Percentiles rank a stretch among this genome's conserved stretches.
phyloP scores from a whole-genome alignment of 2,797 vertebrate genomes.

The Scarus forsteni region DNA sequence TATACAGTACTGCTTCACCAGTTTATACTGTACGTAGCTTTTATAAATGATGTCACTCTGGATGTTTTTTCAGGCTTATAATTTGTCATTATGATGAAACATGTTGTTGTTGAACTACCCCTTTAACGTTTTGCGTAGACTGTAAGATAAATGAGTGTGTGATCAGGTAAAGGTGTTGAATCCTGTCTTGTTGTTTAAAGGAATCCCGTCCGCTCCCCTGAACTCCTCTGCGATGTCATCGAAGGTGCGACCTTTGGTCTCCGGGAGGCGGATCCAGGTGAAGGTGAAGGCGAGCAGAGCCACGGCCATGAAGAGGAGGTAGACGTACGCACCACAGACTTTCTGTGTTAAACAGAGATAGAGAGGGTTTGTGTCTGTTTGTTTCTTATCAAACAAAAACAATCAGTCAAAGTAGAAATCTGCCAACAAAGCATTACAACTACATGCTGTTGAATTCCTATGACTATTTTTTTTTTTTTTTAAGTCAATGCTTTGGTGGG shows the following conservation, averaged over 20 bases:
- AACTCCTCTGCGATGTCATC: slow-evolving; percentile 81
- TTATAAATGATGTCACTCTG: too few relatives aligned
- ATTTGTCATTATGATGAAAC: too few relatives aligned
- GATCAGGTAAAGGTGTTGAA: slow-evolving; percentile 85
- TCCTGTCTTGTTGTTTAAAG: slow-evolving; percentile 74
- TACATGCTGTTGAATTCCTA: too few relatives aligned
- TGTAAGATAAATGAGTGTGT: not conserved
- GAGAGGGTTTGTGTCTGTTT: not conserved
- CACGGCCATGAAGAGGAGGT: slow-evolving; percentile 78
- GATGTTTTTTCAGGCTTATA: too few relatives aligned
- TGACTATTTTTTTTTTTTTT: too few relatives aligned
- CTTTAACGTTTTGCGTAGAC: not conserved
- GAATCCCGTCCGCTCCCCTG: slow-evolving; percentile 75
- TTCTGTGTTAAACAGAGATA: slow-evolving; percentile 59
- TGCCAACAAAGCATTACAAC: too few relatives aligned
- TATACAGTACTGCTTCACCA: too few relatives aligned
- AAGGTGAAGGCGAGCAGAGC: slow-evolving; percentile 72
- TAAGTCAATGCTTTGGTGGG: too few relatives aligned
- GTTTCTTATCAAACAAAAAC: too few relatives aligned
- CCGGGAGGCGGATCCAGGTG: slow-evolving; percentile 78
- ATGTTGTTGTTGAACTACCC: not conserved
- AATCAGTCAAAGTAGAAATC: not conserved
- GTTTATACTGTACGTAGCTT: too few relatives aligned
- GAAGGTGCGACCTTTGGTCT: slow-evolving; percentile 84
- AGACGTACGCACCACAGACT: slow-evolving; percentile 75